These are phyloP conservation scores for Pristionchus entomophagus DNA, from an alignment of 2,888 invertebrate genomes.

Conservation along the genomic window DNA sequence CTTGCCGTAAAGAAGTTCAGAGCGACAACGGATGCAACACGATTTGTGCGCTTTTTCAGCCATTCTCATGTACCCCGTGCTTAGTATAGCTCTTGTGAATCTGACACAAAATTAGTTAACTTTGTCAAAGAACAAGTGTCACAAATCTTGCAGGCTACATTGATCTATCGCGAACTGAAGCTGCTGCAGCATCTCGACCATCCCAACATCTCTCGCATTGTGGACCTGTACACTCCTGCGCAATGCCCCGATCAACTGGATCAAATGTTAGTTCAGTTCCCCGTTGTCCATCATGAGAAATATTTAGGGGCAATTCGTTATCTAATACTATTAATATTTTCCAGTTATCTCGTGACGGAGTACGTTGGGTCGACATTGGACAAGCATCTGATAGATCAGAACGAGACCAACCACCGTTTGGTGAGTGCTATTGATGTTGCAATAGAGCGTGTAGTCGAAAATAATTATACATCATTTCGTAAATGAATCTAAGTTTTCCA, in stretches of 20 bases:
- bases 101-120: neutral
- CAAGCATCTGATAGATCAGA: neutral
- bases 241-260: neutral
- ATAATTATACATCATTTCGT: too few relatives aligned
- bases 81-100: too few relatives aligned
- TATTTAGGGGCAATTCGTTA: too few relatives aligned
- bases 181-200: neutral
- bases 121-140: neutral
- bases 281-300: too few relatives aligned
- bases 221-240: neutral
- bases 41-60: neutral
- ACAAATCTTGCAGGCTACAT: neutral
- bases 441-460: too few relatives aligned
- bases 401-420: too few relatives aligned
- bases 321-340: neutral
- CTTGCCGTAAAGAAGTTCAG: neutral
- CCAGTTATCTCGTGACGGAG: conserved; percentile 5
- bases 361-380: neutral
- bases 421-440: too few relatives aligned
- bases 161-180: neutral
- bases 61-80: too few relatives aligned
- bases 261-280: neutral
- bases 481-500: too few relatives aligned
- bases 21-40: neutral
- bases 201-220: neutral